phyloP scores from a whole-genome alignment of 1,140 invertebrate genomes.

The Macrobrachium rosenbergii region DNA sequence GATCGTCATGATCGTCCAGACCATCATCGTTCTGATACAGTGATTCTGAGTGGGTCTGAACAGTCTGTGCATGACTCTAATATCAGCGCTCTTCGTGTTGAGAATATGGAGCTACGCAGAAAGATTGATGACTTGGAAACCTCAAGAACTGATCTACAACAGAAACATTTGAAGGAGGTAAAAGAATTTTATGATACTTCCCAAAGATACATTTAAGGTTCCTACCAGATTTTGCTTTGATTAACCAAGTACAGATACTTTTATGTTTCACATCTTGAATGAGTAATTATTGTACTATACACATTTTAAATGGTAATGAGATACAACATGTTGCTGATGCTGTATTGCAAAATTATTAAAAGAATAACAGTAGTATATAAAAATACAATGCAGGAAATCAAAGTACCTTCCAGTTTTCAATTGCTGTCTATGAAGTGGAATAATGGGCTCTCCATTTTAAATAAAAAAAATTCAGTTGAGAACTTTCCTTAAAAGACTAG shows the following conservation, averaged over 20 bases:
- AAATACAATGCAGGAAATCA: too few relatives aligned
- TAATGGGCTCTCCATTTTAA: too few relatives aligned
- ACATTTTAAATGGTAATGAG: too few relatives aligned
- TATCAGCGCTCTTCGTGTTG: constrained; percentile 59
- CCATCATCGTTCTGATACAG: not conserved
- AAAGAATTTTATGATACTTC: not conserved
- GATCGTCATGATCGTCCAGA: constrained; percentile 23
- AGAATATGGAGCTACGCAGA: constrained; percentile 62
- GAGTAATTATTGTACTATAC: not conserved
- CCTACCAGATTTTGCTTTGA: not conserved
- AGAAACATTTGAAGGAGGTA: constrained; percentile 65
- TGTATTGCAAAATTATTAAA: too few relatives aligned
- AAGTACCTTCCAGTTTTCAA: too few relatives aligned
- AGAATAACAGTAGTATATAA: too few relatives aligned
- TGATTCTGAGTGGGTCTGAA: not conserved
- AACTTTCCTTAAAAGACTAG: too few relatives aligned
- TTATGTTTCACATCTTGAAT: not conserved
- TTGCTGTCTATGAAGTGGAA: too few relatives aligned
- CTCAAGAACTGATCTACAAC: constrained; percentile 56
- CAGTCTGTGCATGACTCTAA: constrained; percentile 42
- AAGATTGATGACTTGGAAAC: constrained; percentile 63
- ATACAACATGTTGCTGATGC: too few relatives aligned
- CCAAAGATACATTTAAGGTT: too few relatives aligned
- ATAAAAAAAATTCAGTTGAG: too few relatives aligned
- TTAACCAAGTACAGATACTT: not conserved